Evolutionary conservation across 2,888 invertebrate genomes (phyloP), one percentile per base, ranked within the genome.

Genomic region (Cataglyphis altisquamis): DNA sequence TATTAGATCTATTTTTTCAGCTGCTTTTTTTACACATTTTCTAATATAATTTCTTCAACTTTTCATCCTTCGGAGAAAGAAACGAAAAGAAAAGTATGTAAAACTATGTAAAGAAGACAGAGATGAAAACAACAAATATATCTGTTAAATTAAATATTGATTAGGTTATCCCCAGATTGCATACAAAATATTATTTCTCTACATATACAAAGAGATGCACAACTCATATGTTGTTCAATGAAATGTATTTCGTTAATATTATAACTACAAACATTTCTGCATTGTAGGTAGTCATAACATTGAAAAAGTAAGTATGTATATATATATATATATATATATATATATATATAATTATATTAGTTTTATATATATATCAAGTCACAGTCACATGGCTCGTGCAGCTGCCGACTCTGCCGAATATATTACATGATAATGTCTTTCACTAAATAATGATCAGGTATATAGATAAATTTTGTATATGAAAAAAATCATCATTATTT

Each of bases 251-350:
- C 39, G 5, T 77, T 77, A 66, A 77, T 66, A 39, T 77, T 66
- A 77, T 77, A 77, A 77, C 67, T 77, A 66, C 66, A 77, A 77
- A 77, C 77, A 39, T 77, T 77, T 66, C 55, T 77, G 64, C 66
- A 66, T 39, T 75, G 75, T 77, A 66, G 29, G 39, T 77, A 77
- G 66, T 77, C 39, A 66, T 77, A 77, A 77, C 66, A 77, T 77
- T 66, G n/a, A 41, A 77, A 77, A 77, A 66, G 74, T 74, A 45
- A 60, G 12, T 73, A 5, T 68, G 32, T 48, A 2, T 64, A 64
- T 72, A 60, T 70, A 21, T 70, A 5, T 41, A 66, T 73, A 60
- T 70, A 18, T 55, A 6, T 66, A 66, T 73, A 25, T 57, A 6
- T 66, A 45, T 41, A 3, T 41, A 41, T 41, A 41, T 41, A 36